phyloP scores from a whole-genome alignment of 2,797 vertebrate species.

The Melanogrammus aeglefinus region DNA sequence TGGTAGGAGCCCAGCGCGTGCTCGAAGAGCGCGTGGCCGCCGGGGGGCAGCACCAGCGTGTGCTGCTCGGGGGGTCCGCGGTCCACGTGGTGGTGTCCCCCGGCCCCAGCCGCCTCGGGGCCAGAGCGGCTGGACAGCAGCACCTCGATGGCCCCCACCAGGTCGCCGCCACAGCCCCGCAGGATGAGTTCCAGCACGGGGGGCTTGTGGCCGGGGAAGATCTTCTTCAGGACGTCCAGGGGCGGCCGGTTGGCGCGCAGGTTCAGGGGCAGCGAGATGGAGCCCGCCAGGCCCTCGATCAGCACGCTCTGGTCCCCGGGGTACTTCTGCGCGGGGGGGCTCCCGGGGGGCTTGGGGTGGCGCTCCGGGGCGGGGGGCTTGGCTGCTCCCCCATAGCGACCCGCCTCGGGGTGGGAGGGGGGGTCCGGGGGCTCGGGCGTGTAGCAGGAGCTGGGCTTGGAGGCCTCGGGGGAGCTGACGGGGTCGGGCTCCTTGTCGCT shows the following conservation, averaged over 20 bases:
- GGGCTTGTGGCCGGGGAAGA: conserved; percentile 94
- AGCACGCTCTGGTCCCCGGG: conserved; percentile 81
- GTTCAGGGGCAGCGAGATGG: conserved; percentile 87
- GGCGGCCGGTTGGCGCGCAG: conserved; percentile 90
- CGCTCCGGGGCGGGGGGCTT: conserved; percentile 72
- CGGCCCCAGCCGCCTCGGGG: conserved; percentile 64
- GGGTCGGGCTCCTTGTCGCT: conserved; percentile 90
- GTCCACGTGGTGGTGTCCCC: conserved; percentile 73
- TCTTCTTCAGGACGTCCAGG: conserved; percentile 92
- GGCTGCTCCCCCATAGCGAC: conserved; percentile 64
- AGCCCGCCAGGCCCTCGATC: conserved; percentile 88
- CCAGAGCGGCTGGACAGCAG: conserved; percentile 83
- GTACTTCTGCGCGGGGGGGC: conserved; percentile 76
- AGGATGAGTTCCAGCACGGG: conserved; percentile 92
- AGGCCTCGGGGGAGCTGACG: conserved; percentile 84
- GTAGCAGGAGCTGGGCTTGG: conserved; percentile 85
- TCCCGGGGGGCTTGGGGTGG: conserved; percentile 71
- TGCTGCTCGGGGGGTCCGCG: conserved; percentile 70
- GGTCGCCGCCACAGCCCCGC: conserved; percentile 90
- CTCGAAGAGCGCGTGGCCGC: conserved; percentile 85
- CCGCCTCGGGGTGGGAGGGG: conserved; percentile 80
- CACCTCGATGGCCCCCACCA: conserved; percentile 94
- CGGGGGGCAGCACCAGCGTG: conserved; percentile 81
- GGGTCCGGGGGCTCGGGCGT: conserved; percentile 84
- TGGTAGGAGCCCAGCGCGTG: conserved; percentile 88